A percentile compares a stretch with the other conserved stretches of the same genome.
Conservation (phyloP, 2,888 invertebrate species). For the Chrysotoxum bicinctum region DNA sequence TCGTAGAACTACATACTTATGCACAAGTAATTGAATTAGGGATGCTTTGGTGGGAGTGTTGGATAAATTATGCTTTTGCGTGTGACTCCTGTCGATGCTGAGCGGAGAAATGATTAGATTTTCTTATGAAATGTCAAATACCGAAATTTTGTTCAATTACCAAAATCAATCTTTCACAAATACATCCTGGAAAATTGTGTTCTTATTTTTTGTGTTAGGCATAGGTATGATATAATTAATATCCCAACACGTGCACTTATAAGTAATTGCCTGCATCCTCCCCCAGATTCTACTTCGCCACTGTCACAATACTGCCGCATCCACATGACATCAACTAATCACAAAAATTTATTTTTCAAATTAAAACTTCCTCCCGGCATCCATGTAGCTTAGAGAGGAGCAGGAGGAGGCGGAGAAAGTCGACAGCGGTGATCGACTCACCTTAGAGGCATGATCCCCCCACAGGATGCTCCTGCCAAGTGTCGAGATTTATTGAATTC, state of each 20-base stretch:
- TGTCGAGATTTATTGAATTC: slow-evolving; percentile 62
- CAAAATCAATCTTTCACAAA: slow-evolving; percentile 10
- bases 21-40: slow-evolving; percentile 69
- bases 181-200: neutral
- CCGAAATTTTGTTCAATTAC: neutral
- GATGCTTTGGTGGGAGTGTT: neutral
- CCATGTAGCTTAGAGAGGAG: neutral
- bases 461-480: slow-evolving; percentile 68
- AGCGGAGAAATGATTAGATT: slow-evolving; percentile 30
- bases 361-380: slow-evolving; percentile 33
- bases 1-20: slow-evolving; percentile 21
- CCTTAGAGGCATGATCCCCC: slow-evolving; percentile 37
- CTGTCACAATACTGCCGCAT: neutral
- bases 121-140: slow-evolving; percentile 1
- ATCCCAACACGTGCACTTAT: slow-evolving; percentile 55
- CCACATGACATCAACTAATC: slow-evolving; percentile 60
- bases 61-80: slow-evolving; percentile 35
- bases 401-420: neutral
- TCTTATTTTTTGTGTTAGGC: neutral
- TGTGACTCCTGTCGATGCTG: slow-evolving; percentile 1
- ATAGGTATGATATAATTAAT: slow-evolving; percentile 48
- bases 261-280: slow-evolving; percentile 56
- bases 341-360: slow-evolving; percentile 43
- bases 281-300: slow-evolving; percentile 4
- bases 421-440: slow-evolving; percentile 13